Conservation (phyloP, 2,113 vertebrate species). For the Upupa epops region DNA sequence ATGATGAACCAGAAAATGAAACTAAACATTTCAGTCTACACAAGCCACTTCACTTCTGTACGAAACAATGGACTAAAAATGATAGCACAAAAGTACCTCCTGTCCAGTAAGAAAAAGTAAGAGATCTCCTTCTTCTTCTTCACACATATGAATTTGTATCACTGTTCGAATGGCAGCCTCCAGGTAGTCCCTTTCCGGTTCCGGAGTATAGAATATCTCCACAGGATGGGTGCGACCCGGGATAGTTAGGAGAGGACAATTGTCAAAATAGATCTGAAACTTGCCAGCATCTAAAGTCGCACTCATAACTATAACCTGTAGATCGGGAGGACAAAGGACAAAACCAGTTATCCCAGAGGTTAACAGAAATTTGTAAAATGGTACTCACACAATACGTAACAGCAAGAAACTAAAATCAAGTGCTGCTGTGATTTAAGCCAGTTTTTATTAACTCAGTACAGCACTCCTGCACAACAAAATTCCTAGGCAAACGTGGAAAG, state of each 20-base stretch:
- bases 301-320: constrained; percentile 95
- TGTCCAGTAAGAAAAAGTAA: constrained; percentile 96
- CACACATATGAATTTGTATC: constrained; percentile 97
- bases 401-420: neutral
- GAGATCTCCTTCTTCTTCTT: constrained; percentile 92
- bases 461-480: neutral
- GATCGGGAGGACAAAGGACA: neutral
- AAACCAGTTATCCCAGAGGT: neutral
- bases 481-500: neutral
- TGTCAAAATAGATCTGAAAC: constrained; percentile 97
- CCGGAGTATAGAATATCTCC: constrained; percentile 97
- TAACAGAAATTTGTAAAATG: neutral
- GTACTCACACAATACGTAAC: rapidly evolving
- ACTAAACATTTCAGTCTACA: neutral
- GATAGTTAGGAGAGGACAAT: constrained; percentile 92
- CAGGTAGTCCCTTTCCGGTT: constrained; percentile 94
- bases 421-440: neutral
- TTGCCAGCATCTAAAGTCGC: constrained; percentile 96
- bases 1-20: neutral
- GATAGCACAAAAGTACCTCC: constrained; percentile 79
- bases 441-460: neutral
- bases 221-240: constrained; percentile 95
- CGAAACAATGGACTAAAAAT: neutral
- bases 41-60: neutral
- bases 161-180: constrained; percentile 96